A percentile compares a stretch with the other conserved stretches of the same genome.
phyloP scores from a whole-genome alignment of 2,888 invertebrate species.

The Rhingia campestris region DNA sequence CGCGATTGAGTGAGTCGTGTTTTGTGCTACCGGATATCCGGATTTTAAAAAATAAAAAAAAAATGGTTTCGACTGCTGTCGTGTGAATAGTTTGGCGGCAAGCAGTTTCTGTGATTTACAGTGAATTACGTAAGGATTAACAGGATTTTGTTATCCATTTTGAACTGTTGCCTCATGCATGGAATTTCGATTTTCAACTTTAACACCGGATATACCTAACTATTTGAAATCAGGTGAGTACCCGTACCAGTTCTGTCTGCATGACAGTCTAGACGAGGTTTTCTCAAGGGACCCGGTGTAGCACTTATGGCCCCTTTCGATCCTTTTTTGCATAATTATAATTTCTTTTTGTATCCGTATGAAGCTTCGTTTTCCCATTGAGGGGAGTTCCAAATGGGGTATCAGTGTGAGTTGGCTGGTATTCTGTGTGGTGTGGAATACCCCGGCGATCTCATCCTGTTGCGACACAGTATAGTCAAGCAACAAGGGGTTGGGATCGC shows the following conservation, averaged over 20 bases:
- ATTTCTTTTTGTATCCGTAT: conserved; percentile 26
- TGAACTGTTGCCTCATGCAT: neutral
- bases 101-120: conserved; percentile 11
- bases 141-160: conserved; percentile 14
- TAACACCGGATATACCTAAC: conserved; percentile 53
- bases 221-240: conserved; percentile 54
- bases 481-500: conserved; percentile 36
- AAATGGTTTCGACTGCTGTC: conserved; percentile 35
- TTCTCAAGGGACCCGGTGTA: conserved; percentile 29
- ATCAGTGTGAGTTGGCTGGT: conserved; percentile 13
- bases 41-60: conserved; percentile 36
- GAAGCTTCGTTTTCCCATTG: conserved; percentile 19
- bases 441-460: conserved; percentile 15
- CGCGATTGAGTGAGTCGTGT: conserved; percentile 59
- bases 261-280: conserved; percentile 56
- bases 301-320: conserved; percentile 32
- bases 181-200: conserved; percentile 15
- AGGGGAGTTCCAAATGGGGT: conserved; percentile 26
- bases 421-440: conserved; percentile 27
- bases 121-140: conserved; percentile 45
- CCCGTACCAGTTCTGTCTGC: conserved; percentile 32
- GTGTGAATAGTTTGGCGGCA: conserved; percentile 60
- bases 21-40: conserved; percentile 64
- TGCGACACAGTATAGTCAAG: conserved; percentile 11
- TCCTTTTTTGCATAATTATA: conserved; percentile 42